phyloP scores from a whole-genome alignment of 2,797 vertebrate genomes.

The Clarias pachynema region DNA sequence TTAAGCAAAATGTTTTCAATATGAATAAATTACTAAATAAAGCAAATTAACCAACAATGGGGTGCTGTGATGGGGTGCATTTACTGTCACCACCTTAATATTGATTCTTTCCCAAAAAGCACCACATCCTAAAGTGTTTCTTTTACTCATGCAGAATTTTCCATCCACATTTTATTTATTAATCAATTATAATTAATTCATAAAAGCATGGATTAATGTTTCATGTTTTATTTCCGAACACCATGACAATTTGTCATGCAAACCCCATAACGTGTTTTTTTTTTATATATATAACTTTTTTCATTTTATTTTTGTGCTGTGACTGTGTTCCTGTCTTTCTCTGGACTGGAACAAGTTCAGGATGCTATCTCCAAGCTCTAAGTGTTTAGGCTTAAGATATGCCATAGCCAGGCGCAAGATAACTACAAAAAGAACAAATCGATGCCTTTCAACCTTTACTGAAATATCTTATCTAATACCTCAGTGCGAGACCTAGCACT shows the following conservation, averaged over 20 bases:
- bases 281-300: too few species aligned
- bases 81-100: background rate
- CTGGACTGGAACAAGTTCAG: background rate
- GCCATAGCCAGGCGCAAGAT: background rate
- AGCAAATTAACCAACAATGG: background rate
- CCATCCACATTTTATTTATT: background rate
- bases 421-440: background rate
- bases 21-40: background rate
- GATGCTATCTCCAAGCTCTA: background rate
- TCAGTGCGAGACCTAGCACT: slow-evolving; percentile 9
- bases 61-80: background rate
- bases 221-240: background rate
- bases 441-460: background rate
- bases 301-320: background rate
- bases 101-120: background rate
- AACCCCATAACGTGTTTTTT: background rate
- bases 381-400: slow-evolving; percentile 30
- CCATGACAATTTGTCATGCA: background rate
- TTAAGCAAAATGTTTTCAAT: background rate
- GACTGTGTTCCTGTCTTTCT: background rate
- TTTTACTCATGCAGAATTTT: background rate
- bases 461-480: slow-evolving; percentile 35
- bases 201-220: background rate
- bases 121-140: background rate
- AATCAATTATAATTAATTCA: background rate